Evolutionary conservation across 2,888 invertebrate genomes (phyloP).

Genomic region (Catocala sponsa): DNA sequence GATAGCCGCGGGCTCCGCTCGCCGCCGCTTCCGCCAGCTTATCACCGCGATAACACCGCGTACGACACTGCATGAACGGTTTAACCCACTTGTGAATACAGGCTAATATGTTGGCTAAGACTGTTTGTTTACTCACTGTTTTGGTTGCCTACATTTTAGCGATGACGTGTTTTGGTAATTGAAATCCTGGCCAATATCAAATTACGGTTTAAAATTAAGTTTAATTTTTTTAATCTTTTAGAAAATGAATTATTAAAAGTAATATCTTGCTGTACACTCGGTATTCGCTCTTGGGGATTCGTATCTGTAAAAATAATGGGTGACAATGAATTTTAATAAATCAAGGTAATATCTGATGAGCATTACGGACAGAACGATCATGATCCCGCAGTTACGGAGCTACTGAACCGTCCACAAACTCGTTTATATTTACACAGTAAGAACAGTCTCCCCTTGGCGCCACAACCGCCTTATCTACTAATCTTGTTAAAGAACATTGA

Average conservation of each 20-base stretch:
- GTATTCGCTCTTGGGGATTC: neutral
- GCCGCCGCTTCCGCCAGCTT: constrained; percentile 75
- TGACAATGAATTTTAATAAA: constrained; percentile 17
- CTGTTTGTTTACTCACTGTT: constrained; percentile 33
- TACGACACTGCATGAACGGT: constrained; percentile 55
- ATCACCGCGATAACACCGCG: constrained; percentile 78
- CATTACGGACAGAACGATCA: constrained; percentile 10
- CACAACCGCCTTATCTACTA: constrained; percentile 59
- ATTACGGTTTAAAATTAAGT: no score
- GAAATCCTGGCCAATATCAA: no score
- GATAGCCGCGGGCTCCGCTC: constrained; percentile 68
- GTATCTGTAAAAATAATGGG: constrained; percentile 6
- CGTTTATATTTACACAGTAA: constrained; percentile 48
- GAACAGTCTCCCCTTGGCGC: constrained; percentile 45
- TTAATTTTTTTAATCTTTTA: no score
- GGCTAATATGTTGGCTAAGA: constrained; percentile 49
- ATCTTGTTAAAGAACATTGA: constrained; percentile 74
- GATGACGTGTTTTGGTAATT: neutral
- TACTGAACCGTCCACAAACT: constrained; percentile 34
- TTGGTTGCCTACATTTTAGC: constrained; percentile 21
- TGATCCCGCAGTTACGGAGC: constrained; percentile 22
- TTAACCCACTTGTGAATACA: constrained; percentile 63
- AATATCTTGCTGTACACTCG: no score
- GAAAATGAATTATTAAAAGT: no score
- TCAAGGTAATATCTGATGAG: constrained; percentile 19